Evolutionary conservation across 2,888 invertebrate species (phyloP).

Genomic region (Cryptocephalus primarius): DNA sequence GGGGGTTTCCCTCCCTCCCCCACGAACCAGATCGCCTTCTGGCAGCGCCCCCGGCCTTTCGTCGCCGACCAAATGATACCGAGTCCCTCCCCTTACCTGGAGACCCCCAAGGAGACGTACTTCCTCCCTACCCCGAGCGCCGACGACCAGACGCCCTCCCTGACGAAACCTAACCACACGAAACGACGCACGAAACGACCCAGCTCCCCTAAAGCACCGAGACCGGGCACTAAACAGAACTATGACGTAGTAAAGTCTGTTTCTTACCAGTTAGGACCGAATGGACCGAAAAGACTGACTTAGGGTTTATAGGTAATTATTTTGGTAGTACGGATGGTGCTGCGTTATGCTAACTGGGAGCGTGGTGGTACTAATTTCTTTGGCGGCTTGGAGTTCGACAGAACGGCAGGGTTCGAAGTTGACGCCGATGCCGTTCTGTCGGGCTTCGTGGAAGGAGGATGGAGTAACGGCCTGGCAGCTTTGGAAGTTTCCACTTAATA

Average conservation of each 20-base stretch:
- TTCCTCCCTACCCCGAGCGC: not conserved
- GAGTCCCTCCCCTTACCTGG: constrained; percentile 1
- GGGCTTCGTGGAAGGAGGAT: too few species aligned
- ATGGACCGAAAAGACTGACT: constrained; percentile 31
- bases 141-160: too few species aligned
- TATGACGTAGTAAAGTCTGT: constrained; percentile 25
- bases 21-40: too few species aligned
- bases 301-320: constrained; percentile 10
- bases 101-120: constrained; percentile 1
- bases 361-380: not conserved
- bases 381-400: not conserved
- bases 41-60: too few species aligned
- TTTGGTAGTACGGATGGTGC: not conserved
- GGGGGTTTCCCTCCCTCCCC: too few species aligned
- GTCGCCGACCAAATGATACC: not conserved
- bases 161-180: too few species aligned
- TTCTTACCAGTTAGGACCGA: constrained; percentile 27
- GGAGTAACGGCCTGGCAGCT: too few species aligned
- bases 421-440: too few species aligned
- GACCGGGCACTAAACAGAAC: constrained; percentile 4
- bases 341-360: too few species aligned
- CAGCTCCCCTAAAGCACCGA: constrained; percentile 2
- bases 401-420: too few species aligned
- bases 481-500: too few species aligned
- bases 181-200: not conserved